phyloP scores from a whole-genome alignment of 2,888 invertebrate species.

The Meandrusa payeni region DNA sequence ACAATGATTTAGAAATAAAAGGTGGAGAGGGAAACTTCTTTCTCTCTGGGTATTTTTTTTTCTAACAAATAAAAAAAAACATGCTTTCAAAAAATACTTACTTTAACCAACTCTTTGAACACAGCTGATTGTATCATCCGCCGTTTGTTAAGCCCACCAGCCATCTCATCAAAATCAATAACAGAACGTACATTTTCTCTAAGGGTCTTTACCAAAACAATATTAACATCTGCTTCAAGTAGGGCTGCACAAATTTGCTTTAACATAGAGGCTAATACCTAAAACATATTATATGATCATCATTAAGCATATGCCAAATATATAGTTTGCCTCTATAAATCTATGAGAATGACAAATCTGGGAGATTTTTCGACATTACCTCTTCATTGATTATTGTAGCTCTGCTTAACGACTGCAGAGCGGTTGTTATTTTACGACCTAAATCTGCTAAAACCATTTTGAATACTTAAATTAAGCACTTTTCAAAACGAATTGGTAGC shows the following conservation, averaged over 20 bases:
- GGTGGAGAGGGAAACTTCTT: too few relatives aligned
- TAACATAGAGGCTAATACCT: slow-evolving; percentile 99
- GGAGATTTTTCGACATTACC: slow-evolving; percentile 75
- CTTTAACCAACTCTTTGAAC: slow-evolving; percentile 98
- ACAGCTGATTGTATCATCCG: slow-evolving; percentile 99
- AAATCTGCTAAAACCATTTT: slow-evolving; percentile 99
- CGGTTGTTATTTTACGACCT: slow-evolving; percentile 99
- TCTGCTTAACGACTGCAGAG: slow-evolving; percentile 97
- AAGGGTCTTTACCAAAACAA: slow-evolving; percentile 95
- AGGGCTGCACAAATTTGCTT: slow-evolving; percentile 99
- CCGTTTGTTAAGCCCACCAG: slow-evolving; percentile 97
- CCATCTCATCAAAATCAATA: slow-evolving; percentile 99
- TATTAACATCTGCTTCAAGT: slow-evolving; percentile 98
- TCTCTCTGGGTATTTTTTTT: too few relatives aligned
- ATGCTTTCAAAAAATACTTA: slow-evolving; percentile 54
- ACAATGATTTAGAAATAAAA: too few relatives aligned
- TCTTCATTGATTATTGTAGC: slow-evolving; percentile 99
- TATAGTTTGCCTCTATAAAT: background rate
- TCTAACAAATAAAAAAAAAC: too few relatives aligned
- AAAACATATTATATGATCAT: slow-evolving; percentile 30
- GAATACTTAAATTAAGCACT: slow-evolving; percentile 34
- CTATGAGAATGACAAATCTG: too few relatives aligned
- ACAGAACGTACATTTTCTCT: slow-evolving; percentile 98
- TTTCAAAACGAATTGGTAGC: slow-evolving; percentile 16
- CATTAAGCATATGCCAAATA: background rate